These are phyloP conservation scores for Drepana falcataria DNA, from an alignment of 2,888 invertebrate species.

Conservation along the genomic window DNA sequence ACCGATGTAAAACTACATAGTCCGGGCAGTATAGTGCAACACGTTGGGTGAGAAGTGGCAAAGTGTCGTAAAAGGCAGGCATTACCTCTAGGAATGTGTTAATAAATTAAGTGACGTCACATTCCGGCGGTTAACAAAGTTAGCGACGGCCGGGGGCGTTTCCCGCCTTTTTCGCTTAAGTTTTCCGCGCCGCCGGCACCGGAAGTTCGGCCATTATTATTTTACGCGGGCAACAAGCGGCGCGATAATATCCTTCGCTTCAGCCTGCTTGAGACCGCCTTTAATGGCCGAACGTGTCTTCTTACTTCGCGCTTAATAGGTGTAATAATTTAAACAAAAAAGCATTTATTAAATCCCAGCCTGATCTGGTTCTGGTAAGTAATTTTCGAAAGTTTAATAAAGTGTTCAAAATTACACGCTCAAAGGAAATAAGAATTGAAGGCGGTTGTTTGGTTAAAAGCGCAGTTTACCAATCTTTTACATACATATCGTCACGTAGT, in stretches of 20 bases:
- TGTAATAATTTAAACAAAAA: constrained; percentile 74
- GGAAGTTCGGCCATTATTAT: constrained; percentile 80
- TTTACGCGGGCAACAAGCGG: constrained; percentile 80
- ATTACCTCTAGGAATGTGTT: constrained; percentile 66
- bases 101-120: constrained; percentile 79
- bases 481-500: too few relatives aligned
- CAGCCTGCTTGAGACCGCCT: constrained; percentile 54
- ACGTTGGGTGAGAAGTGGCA: constrained; percentile 51
- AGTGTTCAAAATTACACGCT: neutral
- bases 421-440: neutral
- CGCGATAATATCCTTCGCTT: constrained; percentile 76
- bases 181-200: constrained; percentile 78
- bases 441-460: too few relatives aligned
- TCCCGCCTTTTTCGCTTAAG: constrained; percentile 74
- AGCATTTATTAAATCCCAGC: constrained; percentile 52
- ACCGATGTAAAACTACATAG: constrained; percentile 21
- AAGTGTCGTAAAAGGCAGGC: constrained; percentile 59
- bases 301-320: constrained; percentile 73
- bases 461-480: too few relatives aligned
- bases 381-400: neutral
- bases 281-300: constrained; percentile 75
- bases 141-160: constrained; percentile 67
- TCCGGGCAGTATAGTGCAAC: constrained; percentile 36
- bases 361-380: constrained; percentile 29
- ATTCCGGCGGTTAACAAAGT: constrained; percentile 67